Evolutionary conservation across 2,113 vertebrate species (phyloP).

Genomic region (human (Homo sapiens)): GRCh38 chr3:182469501-182470000

Average conservation of each 20-base stretch:
- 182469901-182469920: neutral
- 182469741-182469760: constrained; percentile 2
- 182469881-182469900: neutral
- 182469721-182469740: neutral
- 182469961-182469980: neutral
- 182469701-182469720: neutral
- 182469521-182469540: neutral
- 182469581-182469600: neutral
- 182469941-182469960: neutral
- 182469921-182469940: neutral
- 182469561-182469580: neutral
- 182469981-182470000: neutral
- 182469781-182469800: neutral
- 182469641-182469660: neutral
- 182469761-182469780: neutral
- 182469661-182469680: neutral
- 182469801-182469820: neutral
- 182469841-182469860: neutral
- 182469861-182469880: neutral
- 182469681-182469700: neutral
- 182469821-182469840: neutral
- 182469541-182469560: neutral
- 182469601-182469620: neutral
- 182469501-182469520: neutral
- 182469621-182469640: neutral